Conservation (phyloP, 2,888 invertebrate species). For the Tipula lateralis region DNA sequence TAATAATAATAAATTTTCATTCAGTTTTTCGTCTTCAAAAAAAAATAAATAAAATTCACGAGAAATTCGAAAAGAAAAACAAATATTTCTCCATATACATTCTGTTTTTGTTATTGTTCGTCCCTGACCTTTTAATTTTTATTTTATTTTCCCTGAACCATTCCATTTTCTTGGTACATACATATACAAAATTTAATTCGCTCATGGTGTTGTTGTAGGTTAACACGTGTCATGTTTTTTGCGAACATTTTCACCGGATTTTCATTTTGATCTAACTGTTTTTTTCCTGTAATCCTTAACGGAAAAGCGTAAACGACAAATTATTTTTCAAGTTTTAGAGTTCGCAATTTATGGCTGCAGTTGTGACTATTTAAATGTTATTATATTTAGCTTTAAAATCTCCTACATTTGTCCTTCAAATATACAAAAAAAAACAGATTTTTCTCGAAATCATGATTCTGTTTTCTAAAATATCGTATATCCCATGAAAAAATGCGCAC, state of each 20-base stretch:
- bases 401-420: conserved; percentile 14
- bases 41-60: not conserved
- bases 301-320: not conserved
- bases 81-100: not conserved
- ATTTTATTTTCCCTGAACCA: not conserved
- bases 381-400: not conserved
- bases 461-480: not conserved
- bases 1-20: not conserved
- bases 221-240: not conserved
- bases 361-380: no score
- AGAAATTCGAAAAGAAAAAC: not conserved
- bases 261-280: no score
- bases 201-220: not conserved
- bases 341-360: not conserved
- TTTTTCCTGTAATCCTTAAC: not conserved
- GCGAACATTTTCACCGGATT: not conserved
- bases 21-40: not conserved
- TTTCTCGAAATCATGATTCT: not conserved
- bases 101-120: not conserved
- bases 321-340: not conserved
- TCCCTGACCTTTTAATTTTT: conserved; percentile 24
- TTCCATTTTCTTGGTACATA: not conserved
- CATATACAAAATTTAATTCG: not conserved
- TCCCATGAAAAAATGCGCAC: not conserved
- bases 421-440: not conserved